phyloP scores from a whole-genome alignment of 1,140 invertebrate species.

The Calycopis cecrops region DNA sequence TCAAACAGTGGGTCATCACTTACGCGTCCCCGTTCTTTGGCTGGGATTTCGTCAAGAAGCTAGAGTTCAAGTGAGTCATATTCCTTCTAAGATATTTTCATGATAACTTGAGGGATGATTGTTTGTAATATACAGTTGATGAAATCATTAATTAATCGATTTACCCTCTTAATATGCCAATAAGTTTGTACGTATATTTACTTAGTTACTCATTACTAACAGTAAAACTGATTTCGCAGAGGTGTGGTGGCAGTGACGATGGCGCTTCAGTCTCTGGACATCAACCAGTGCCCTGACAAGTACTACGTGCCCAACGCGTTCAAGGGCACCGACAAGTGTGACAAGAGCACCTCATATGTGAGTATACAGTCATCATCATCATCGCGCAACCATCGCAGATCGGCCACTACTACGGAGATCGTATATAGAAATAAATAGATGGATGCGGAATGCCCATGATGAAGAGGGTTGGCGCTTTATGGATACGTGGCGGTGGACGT shows the following conservation, averaged over 20 bases:
- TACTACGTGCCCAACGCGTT: conserved; percentile 95
- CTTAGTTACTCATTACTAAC: too few relatives aligned
- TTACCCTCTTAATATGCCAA: too few relatives aligned
- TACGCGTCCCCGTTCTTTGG: conserved; percentile 98
- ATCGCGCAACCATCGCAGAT: too few relatives aligned
- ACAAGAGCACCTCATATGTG: conserved; percentile 93
- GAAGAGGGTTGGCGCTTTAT: too few relatives aligned
- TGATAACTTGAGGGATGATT: too few relatives aligned
- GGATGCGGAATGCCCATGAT: too few relatives aligned
- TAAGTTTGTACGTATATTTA: too few relatives aligned
- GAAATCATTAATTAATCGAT: too few relatives aligned
- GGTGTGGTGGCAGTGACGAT: conserved; percentile 96
- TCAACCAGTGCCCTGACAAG: conserved; percentile 95
- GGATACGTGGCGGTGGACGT: too few relatives aligned
- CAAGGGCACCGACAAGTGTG: conserved; percentile 96
- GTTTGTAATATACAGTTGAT: too few relatives aligned
- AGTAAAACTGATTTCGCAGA: conserved; percentile 71
- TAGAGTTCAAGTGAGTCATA: conserved; percentile 94
- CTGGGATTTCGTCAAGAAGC: conserved; percentile 92
- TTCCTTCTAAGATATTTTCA: not conserved
- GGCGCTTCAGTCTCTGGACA: conserved; percentile 91
- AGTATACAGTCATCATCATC: conserved; percentile 69
- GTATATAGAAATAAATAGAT: too few relatives aligned
- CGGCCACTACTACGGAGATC: too few relatives aligned
- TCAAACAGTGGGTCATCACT: conserved; percentile 96